Conservation (phyloP, 2,113 vertebrate species). For the Zosterops hypoxanthus region DNA sequence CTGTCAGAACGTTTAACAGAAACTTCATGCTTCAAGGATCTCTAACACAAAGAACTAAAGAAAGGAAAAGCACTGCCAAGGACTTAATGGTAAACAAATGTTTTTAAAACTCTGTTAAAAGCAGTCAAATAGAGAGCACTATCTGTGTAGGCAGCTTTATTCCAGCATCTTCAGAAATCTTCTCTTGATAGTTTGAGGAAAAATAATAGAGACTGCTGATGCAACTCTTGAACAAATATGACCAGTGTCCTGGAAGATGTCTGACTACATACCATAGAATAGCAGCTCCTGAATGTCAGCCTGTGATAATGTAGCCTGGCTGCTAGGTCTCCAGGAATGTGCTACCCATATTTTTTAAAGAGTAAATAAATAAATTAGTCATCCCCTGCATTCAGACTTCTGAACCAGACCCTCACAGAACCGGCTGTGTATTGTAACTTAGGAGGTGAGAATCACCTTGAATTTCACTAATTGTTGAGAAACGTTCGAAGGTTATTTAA, state of each 20-base stretch:
- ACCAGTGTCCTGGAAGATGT: not conserved
- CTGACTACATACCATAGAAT: not conserved
- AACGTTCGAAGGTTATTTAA: not conserved
- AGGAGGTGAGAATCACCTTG: not conserved
- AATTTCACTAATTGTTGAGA: not conserved
- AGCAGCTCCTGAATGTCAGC: not conserved
- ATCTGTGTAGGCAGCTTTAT: not conserved
- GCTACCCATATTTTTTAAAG: not conserved
- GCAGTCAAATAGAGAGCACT: not conserved
- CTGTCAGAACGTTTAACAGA: slow-evolving; percentile 72
- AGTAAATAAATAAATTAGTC: not conserved
- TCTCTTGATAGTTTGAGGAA: not conserved
- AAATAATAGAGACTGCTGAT: not conserved
- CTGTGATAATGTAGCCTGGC: not conserved
- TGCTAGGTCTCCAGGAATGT: not conserved
- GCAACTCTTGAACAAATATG: not conserved
- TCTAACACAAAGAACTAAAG: slow-evolving; percentile 66
- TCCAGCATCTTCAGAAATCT: not conserved
- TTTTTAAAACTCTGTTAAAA: not conserved
- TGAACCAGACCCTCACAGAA: not conserved
- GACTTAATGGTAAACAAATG: slow-evolving; percentile 69
- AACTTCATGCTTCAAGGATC: slow-evolving; percentile 80
- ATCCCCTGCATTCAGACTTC: not conserved
- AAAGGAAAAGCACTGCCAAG: slow-evolving; percentile 67
- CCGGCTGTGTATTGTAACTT: not conserved